These are phyloP conservation scores for Acanthisitta chloris DNA, from an alignment of 2,113 vertebrate species.

Conservation along the genomic window DNA sequence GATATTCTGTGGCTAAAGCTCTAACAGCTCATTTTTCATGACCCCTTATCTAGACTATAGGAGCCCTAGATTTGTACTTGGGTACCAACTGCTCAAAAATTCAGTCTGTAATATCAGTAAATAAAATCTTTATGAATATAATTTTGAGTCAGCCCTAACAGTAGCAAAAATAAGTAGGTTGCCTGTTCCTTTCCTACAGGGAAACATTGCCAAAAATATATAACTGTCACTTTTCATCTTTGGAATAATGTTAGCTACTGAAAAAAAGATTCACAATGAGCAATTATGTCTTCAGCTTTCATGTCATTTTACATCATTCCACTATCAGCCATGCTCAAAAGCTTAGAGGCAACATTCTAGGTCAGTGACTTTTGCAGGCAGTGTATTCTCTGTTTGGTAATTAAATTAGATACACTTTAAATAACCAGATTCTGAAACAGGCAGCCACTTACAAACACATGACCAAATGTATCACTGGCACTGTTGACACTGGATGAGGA, in stretches of 20 bases:
- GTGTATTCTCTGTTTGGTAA: conserved; percentile 52
- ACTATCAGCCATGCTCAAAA: conserved; percentile 51
- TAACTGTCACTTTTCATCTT: conserved; percentile 64
- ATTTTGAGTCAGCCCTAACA: conserved; percentile 45
- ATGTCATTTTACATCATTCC: conserved; percentile 69
- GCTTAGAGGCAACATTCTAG: conserved; percentile 67
- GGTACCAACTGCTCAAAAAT: conserved; percentile 14
- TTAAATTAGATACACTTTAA: conserved; percentile 68
- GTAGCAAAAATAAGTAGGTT: conserved; percentile 55
- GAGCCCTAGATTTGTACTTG: conserved; percentile 30
- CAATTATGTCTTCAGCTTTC: conserved; percentile 70
- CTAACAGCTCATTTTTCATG: conserved; percentile 8
- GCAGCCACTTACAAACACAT: not conserved
- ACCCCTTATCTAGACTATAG: not conserved
- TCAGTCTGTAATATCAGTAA: conserved; percentile 38
- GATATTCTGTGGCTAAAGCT: not conserved
- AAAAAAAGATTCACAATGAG: conserved; percentile 53
- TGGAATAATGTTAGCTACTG: conserved; percentile 40
- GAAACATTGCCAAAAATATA: conserved; percentile 59
- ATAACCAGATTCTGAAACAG: conserved; percentile 54
- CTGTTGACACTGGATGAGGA: not conserved
- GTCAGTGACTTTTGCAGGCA: conserved; percentile 64
- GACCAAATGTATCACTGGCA: not conserved
- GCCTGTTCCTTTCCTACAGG: conserved; percentile 53
- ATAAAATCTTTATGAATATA: conserved; percentile 49